These are phyloP conservation scores for Brotula barbata DNA, from an alignment of 2,797 vertebrate genomes.

Conservation along the genomic window DNA sequence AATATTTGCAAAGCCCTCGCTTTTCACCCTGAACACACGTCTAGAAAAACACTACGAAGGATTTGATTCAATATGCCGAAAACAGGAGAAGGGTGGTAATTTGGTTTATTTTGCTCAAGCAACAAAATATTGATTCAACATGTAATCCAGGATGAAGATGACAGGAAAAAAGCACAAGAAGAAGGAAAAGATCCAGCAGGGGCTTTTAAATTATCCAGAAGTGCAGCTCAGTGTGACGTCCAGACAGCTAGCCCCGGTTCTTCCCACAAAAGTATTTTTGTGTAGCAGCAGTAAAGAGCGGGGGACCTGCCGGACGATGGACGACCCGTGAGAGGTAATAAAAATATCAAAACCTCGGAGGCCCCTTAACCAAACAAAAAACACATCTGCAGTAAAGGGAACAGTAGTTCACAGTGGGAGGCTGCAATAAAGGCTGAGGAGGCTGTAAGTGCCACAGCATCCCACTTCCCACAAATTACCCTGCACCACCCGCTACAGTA, in stretches of 20 bases:
- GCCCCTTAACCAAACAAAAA: conserved; percentile 82
- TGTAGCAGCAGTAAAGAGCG: conserved; percentile 62
- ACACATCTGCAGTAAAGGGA: conserved; percentile 82
- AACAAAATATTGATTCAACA: conserved; percentile 77
- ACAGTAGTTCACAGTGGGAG: conserved; percentile 83
- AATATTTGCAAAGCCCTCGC: conserved; percentile 72
- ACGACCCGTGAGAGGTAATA: conserved; percentile 81
- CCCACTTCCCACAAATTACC: conserved; percentile 69
- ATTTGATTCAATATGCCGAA: conserved; percentile 68
- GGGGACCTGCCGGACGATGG: conserved; percentile 65
- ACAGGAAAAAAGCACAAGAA: conserved; percentile 72
- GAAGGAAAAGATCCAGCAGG: conserved; percentile 76
- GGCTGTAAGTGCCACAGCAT: conserved; percentile 68
- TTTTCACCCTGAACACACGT: conserved; percentile 51
- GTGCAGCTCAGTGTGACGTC: conserved; percentile 85
- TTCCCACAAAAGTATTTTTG: conserved; percentile 85
- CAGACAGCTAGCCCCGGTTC: conserved; percentile 80
- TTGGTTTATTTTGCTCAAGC: conserved; percentile 74
- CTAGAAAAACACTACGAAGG: conserved; percentile 66
- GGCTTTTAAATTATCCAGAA: conserved; percentile 82
- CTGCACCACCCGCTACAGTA: conserved; percentile 37
- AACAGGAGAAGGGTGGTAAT: conserved; percentile 61
- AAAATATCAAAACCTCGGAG: conserved; percentile 82
- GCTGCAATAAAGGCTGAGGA: conserved; percentile 74
- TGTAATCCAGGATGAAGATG: conserved; percentile 76